Evolutionary conservation across 2,797 vertebrate species (phyloP).

Genomic region (Florisuga fusca): DNA sequence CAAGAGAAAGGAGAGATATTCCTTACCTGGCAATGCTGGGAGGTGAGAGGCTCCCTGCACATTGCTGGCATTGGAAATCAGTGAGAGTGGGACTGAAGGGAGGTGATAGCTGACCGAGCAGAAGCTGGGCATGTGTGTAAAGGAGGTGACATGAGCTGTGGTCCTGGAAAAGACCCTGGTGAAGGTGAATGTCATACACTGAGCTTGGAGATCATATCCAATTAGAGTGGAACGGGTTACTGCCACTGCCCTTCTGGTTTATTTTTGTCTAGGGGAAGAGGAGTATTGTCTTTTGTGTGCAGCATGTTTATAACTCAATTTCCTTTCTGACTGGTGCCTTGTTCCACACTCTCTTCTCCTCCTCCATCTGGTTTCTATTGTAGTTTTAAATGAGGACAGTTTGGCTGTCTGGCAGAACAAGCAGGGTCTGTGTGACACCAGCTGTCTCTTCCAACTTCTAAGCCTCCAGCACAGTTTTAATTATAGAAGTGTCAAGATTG

Average conservation of each 20-base stretch:
- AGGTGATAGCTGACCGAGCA: fast-evolving
- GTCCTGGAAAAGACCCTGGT: neutral
- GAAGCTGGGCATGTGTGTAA: fast-evolving
- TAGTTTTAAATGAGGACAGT: conserved; percentile 67
- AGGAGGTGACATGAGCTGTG: neutral
- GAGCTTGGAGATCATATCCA: neutral
- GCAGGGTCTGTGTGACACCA: conserved; percentile 61
- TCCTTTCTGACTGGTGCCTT: conserved; percentile 56
- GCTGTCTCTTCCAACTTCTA: conserved; percentile 63
- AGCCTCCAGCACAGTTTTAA: conserved; percentile 57
- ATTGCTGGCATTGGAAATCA: neutral
- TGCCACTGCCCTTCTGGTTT: conserved; percentile 10
- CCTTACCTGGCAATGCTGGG: neutral
- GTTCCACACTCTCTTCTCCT: conserved; percentile 2
- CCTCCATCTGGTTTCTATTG: conserved; percentile 78
- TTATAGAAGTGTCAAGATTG: conserved; percentile 45
- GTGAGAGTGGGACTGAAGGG: neutral
- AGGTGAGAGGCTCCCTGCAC: fast-evolving
- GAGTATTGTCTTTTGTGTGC: conserved; percentile 63
- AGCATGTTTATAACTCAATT: conserved; percentile 65
- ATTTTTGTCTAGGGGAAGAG: conserved; percentile 63
- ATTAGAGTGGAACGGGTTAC: conserved; percentile 31
- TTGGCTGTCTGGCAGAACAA: conserved; percentile 67
- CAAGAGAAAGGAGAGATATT: neutral
- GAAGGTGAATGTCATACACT: neutral